Evolutionary conservation across 2,888 invertebrate genomes (phyloP), one percentile per base, ranked within the genome.

Genomic region (Trichacis sp.): DNA sequence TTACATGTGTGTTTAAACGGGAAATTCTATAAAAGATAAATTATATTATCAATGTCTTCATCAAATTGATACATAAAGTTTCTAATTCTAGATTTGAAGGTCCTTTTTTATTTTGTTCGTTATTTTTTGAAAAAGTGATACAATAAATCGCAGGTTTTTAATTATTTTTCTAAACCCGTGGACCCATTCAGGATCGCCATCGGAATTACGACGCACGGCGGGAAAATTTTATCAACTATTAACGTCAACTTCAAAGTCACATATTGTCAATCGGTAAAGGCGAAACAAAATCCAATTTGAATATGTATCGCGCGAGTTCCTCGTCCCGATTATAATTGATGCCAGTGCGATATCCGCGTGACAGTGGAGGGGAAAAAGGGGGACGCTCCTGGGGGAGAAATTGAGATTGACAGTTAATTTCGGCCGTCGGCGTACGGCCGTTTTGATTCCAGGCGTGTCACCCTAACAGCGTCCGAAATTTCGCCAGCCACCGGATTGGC

Each of bases 401-500:
- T 84, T 84, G 84, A 83, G 84, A 84, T 83, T 84, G 84, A 84
- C 84, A 84, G 84, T 82, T 83, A 83, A 84, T 84, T 83, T 83
- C 82, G 66, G 76, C 73, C 73, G 73, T 71, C 65, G 71, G 71
- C 65, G 61, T 64, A 48, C 61, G 64, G 65, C 58, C 65, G 72
- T 72, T 71, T 73, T 68, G 71, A 71, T 73, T 71, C 63, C 70
- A 58, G 71, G 72, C 57, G 70, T 62, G 66, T 66, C 66, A 54
- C 67, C 42, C 67, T n/a, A n/a, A n/a, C 24, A 33, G 42, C 30
- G 42, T 50, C 58, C 69, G 76, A 76, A 79, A 77, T 73, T 78
- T 77, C 76, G 69, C 18, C 29, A 63, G 69, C 71, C 75, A 70
- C 71, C 69, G 74, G 75, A 81, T 81, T 81, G 81, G 75, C 81